These are phyloP conservation scores for Chelonus insularis DNA, from an alignment of 1,140 invertebrate genomes.

Conservation along the genomic window DNA sequence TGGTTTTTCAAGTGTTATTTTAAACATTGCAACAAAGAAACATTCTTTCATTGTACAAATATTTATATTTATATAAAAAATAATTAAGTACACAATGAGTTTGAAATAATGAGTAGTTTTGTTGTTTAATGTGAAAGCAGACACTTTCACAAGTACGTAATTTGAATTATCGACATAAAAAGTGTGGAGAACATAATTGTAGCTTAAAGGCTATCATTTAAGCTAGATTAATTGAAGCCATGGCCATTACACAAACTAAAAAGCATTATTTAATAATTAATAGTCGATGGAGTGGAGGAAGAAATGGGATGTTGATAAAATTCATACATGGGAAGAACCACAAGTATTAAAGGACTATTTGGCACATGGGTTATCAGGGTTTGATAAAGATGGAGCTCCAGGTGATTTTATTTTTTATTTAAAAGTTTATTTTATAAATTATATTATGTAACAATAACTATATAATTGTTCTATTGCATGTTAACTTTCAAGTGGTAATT, in stretches of 20 bases:
- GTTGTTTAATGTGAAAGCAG: too few relatives aligned
- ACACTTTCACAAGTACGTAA: too few relatives aligned
- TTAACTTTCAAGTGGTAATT: conserved; percentile 65
- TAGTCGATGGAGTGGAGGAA: conserved; percentile 79
- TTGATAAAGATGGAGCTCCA: conserved; percentile 84
- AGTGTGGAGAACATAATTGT: too few relatives aligned
- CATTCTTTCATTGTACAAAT: background rate
- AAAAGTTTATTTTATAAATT: too few relatives aligned
- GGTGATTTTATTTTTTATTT: conserved; percentile 57
- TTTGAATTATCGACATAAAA: too few relatives aligned
- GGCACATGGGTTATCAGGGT: conserved; percentile 76
- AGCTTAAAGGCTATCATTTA: too few relatives aligned
- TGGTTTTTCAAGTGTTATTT: too few relatives aligned
- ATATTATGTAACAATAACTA: too few relatives aligned
- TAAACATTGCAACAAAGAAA: background rate
- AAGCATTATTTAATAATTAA: conserved; percentile 29
- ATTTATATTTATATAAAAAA: background rate
- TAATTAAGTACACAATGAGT: too few relatives aligned
- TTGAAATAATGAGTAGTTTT: too few relatives aligned
- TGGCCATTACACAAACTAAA: too few relatives aligned
- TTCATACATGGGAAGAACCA: conserved; percentile 71
- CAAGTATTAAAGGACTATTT: conserved; percentile 72
- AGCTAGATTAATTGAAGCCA: too few relatives aligned
- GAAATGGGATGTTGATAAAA: conserved; percentile 75
- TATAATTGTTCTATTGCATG: background rate